Percentiles rank a stretch among this genome's conserved stretches.
Conservation (phyloP, 1,140 invertebrate genomes). For the Gonatopus flavifemur region DNA sequence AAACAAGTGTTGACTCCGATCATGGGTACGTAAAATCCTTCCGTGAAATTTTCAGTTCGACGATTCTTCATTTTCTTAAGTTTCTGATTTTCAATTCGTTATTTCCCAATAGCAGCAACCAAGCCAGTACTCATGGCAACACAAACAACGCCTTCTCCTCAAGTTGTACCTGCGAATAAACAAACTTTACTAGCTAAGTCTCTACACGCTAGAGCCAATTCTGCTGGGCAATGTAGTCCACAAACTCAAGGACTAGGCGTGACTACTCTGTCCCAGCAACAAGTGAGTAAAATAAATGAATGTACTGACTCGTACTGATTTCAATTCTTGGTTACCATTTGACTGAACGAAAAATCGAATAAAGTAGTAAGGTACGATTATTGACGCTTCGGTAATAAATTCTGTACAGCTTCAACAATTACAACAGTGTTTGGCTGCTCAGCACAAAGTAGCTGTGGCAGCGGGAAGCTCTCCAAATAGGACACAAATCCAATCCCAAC, state of each 20-base stretch:
- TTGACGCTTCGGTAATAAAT: conserved; percentile 43
- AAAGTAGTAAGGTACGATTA: conserved; percentile 5
- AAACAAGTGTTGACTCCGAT: conserved; percentile 64
- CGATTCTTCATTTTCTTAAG: neutral
- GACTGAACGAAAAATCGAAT: neutral
- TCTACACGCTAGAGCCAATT: conserved; percentile 47
- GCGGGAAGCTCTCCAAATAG: conserved; percentile 43
- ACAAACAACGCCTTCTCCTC: conserved; percentile 50
- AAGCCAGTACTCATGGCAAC: conserved; percentile 56
- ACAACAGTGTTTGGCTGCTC: conserved; percentile 52
- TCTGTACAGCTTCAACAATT: conserved; percentile 55
- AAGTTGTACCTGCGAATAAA: conserved; percentile 53
- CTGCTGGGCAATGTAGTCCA: conserved; percentile 48
- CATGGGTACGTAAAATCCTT: conserved; percentile 56
- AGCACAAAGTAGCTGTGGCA: conserved; percentile 51
- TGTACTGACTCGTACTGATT: no score
- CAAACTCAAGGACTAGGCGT: conserved; percentile 51
- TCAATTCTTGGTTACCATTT: no score
- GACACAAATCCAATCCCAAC: conserved; percentile 48
- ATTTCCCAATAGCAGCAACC: conserved; percentile 42
- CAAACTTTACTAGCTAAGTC: conserved; percentile 56
- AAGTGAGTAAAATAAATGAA: conserved; percentile 43
- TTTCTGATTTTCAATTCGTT: conserved; percentile 6
- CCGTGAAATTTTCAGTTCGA: neutral
- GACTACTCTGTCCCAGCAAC: conserved; percentile 51